phyloP scores from a whole-genome alignment of 2,888 invertebrate species.

The Dicranocentrus wangi region DNA sequence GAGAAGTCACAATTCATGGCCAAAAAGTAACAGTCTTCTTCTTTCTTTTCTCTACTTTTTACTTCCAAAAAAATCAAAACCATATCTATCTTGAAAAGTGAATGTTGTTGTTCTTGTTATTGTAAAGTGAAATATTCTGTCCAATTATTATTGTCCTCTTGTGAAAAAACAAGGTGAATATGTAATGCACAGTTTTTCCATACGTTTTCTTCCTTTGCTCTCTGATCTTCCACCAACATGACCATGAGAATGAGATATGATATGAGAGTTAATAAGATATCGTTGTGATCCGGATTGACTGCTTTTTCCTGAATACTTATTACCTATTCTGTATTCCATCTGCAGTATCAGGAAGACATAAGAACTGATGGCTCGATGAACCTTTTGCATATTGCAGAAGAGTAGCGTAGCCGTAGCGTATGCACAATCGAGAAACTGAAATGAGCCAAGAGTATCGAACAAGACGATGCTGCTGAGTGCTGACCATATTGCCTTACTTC shows the following conservation, averaged over 20 bases:
- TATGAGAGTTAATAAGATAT: slow-evolving; percentile 61
- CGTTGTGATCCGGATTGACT: slow-evolving; percentile 64
- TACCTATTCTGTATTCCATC: slow-evolving; percentile 60
- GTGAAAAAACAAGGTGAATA: slow-evolving; percentile 12
- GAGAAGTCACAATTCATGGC: slow-evolving; percentile 1
- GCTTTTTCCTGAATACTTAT: slow-evolving; percentile 60
- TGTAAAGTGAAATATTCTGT: slow-evolving; percentile 29
- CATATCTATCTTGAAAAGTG: slow-evolving; percentile 24
- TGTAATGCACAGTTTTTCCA: slow-evolving; percentile 3
- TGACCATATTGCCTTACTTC: neutral
- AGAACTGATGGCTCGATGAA: slow-evolving; percentile 28
- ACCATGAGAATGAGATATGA: slow-evolving; percentile 49
- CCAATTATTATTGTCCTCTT: slow-evolving; percentile 52
- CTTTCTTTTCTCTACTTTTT: neutral
- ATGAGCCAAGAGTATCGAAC: too few relatives aligned
- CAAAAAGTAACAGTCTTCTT: slow-evolving; percentile 32
- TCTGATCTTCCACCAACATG: neutral
- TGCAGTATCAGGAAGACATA: slow-evolving; percentile 61
- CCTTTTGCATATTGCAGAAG: slow-evolving; percentile 12
- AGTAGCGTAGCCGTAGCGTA: too few relatives aligned
- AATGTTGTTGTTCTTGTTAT: slow-evolving; percentile 29
- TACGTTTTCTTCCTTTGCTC: neutral
- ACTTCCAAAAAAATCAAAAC: slow-evolving; percentile 37
- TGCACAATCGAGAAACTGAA: too few relatives aligned
- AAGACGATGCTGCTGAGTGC: neutral